Evolutionary conservation across 2,797 vertebrate species (phyloP), one percentile per base, ranked within the genome.

Genomic region (Cossypha heuglini): DNA sequence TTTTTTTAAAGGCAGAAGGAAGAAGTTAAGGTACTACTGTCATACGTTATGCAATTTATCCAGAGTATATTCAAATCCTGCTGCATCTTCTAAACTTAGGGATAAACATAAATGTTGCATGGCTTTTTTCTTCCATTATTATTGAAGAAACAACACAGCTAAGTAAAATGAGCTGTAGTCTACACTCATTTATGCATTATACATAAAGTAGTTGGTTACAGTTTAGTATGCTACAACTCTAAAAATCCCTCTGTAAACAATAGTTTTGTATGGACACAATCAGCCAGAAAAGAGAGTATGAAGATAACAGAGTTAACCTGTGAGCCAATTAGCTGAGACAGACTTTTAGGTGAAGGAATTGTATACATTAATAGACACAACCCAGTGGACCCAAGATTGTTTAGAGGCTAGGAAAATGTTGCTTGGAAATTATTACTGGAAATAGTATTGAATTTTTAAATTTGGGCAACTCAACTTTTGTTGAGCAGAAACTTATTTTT

Each of bases 151-250:
- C 6, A 82, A 64, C 29, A 59, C 10, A 63, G 38, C 14, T 73
- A 91, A 96, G 55, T 66, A 83, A 85, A 93, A 80, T 45, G 45
- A 95, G 61, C 43, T 64, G 46, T 37, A 75, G 61, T 61, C 43
- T 80, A 90, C 12, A 49, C 5, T 68, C 72, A 80, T 74, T 80
- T 77, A 83, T 81, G 33, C n/a, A 86, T 92, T 92, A 80, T 68
- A 91, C 31, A 86, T 93, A 73, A 83, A 83, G 38, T 42, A 68
- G 14, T 5, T 86, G 28, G 51, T 81, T 92, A 79, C 87, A 82
- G 59, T 63, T 82, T 62, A 84, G 35, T 28, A 61, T 5, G 5
- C 21, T 38, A 28, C 7, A 52, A 33, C 4, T 51, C 25, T 42
- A 49, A 83, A 63, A 64, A 51, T 42, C 6, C 12, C 64, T 66